phyloP scores from a whole-genome alignment of 2,888 invertebrate genomes.

The Drosophila meridionalis region DNA sequence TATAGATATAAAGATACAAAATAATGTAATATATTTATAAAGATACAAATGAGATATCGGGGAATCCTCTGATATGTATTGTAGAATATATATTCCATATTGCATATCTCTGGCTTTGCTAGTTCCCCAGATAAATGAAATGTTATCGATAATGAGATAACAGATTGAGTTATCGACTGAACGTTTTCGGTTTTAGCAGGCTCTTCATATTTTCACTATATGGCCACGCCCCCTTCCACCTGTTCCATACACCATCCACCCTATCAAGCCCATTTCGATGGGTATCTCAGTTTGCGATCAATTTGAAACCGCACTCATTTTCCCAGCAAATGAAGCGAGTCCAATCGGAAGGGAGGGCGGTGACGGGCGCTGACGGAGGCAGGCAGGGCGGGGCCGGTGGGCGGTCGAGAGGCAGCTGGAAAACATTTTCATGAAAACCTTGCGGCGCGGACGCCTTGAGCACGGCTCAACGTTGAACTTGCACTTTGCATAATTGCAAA shows the following conservation, averaged over 20 bases:
- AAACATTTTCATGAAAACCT: background rate
- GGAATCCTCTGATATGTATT: too few species aligned
- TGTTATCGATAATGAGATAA: too few species aligned
- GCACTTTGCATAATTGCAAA: conserved; percentile 75
- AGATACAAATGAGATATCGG: too few species aligned
- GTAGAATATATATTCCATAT: too few species aligned
- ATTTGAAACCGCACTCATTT: conserved; percentile 52
- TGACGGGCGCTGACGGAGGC: conserved; percentile 13
- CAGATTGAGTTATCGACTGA: too few species aligned
- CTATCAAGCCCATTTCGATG: background rate
- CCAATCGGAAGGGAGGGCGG: background rate
- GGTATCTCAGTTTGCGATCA: conserved; percentile 11
- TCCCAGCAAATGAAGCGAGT: conserved; percentile 62
- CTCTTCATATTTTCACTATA: too few species aligned
- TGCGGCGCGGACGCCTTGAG: conserved; percentile 23
- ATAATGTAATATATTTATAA: too few species aligned
- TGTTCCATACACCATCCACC: background rate
- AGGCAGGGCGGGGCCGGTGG: background rate
- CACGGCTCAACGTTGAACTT: conserved; percentile 60
- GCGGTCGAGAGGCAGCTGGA: background rate
- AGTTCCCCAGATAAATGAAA: too few species aligned
- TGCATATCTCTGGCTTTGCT: too few species aligned
- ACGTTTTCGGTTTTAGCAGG: too few species aligned
- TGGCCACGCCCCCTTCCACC: background rate
- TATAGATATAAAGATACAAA: too few species aligned